A percentile compares a stretch with the other conserved stretches of the same genome.
phyloP scores from a whole-genome alignment of 2,113 vertebrate species.

The Otus sunia region DNA sequence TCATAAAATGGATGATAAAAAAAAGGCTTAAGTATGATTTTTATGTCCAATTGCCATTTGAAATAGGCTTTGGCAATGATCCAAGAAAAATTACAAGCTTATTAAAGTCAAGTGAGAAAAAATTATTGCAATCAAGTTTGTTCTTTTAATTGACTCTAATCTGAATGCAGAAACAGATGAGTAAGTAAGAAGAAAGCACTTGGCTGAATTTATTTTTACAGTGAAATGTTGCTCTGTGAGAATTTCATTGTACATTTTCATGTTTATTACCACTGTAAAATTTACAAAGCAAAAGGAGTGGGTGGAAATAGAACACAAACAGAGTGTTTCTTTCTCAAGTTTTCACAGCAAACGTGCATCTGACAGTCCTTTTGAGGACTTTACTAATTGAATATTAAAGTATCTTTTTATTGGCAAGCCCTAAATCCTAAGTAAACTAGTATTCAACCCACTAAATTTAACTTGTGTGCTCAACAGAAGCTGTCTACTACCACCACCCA shows the following conservation, averaged over 20 bases:
- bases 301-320: neutral
- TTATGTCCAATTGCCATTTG: slow-evolving; percentile 45
- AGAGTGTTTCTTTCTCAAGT: neutral
- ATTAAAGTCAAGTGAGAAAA: slow-evolving; percentile 58
- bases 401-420: neutral
- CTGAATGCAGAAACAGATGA: slow-evolving; percentile 15
- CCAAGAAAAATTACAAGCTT: slow-evolving; percentile 59
- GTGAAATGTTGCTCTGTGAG: neutral
- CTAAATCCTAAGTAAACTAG: neutral
- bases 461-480: neutral
- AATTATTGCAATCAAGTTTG: slow-evolving; percentile 46
- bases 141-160: slow-evolving; percentile 55
- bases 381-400: neutral
- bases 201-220: neutral
- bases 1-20: neutral
- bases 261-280: neutral
- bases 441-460: neutral
- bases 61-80: slow-evolving; percentile 2
- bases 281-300: neutral
- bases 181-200: slow-evolving; percentile 10
- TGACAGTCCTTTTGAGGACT: neutral
- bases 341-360: neutral
- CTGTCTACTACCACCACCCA: neutral
- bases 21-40: neutral
- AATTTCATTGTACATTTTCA: neutral